Evolutionary conservation across 1,140 invertebrate species (phyloP).

Genomic region (Aphaenogaster ashmeadi): DNA sequence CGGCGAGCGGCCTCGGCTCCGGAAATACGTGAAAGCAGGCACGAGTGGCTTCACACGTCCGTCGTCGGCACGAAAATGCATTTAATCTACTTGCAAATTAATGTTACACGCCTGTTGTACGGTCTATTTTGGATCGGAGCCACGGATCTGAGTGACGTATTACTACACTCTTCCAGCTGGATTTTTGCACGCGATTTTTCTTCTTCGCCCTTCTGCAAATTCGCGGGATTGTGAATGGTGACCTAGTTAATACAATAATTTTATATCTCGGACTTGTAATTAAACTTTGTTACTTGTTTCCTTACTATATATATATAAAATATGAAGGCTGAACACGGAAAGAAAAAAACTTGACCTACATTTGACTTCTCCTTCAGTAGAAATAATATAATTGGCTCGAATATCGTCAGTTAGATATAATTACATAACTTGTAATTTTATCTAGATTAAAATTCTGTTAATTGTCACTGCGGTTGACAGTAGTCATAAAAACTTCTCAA

Average conservation of each 20-base stretch:
- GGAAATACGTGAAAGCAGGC: constrained; percentile 56
- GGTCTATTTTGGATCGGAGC: constrained; percentile 67
- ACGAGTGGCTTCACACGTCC: constrained; percentile 50
- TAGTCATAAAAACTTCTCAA: background rate
- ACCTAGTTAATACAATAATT: constrained; percentile 48
- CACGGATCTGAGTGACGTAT: constrained; percentile 37
- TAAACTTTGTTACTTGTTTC: constrained; percentile 47
- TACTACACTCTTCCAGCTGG: background rate
- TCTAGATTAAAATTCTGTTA: constrained; percentile 7
- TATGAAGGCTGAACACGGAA: constrained; percentile 27
- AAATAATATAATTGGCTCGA: background rate
- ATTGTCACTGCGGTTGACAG: background rate
- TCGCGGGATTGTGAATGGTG: constrained; percentile 16
- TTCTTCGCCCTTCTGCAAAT: constrained; percentile 41
- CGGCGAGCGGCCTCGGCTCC: constrained; percentile 40
- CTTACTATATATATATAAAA: constrained; percentile 24
- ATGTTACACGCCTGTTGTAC: constrained; percentile 61
- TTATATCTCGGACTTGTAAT: constrained; percentile 29
- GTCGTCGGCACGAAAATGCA: constrained; percentile 59
- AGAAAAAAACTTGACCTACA: constrained; percentile 29
- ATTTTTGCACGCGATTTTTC: constrained; percentile 46
- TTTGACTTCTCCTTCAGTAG: constrained; percentile 26
- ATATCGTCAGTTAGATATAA: constrained; percentile 15
- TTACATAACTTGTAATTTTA: background rate
- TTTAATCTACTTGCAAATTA: constrained; percentile 70